Evolutionary conservation across 1,140 invertebrate genomes (phyloP), one percentile per base, ranked within the genome.

Genomic region (Phymorhynchus buccinoides): DNA sequence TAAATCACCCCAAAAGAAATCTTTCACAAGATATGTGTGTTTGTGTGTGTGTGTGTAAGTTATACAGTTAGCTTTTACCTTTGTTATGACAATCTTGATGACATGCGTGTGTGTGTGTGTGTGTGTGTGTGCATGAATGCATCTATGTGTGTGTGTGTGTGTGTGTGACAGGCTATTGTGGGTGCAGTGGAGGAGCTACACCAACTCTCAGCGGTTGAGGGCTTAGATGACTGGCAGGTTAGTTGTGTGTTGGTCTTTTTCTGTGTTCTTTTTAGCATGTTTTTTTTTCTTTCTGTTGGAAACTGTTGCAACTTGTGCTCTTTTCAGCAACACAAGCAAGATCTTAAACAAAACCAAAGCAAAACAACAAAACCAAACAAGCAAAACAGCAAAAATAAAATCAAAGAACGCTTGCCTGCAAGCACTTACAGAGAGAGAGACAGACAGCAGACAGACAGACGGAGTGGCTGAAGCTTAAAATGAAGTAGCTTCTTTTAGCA

Each of bases 131-230:
- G 56, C 22, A 22, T 22, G 14, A 22, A 4, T 12, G 56, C 56
- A 18, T 22, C 56, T 18, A 9, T 52, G 48, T 52, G 56, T 27
- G 22, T 62, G 22, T 62, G 56, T 62, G 56, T 62, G 56, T 62
- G 56, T 73, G 14, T 73, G 32, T 73, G 88, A 32, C 84, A 93
- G 92, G 89, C 89, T 30, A 87, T 93, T 35, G 83, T 90, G n/a
- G 88, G 84, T 88, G 92, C 93, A 16, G 41, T 93, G 41, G 89
- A 92, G 39, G 90, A 92, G 78, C 85, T 93, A n/a, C 86, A 90
- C 44, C 95, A 96, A 88, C 94, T 98, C 80, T 97, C 96, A 87
- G 96, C 96, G 27, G 94, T 97, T 37, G 95, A 95, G 89, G 94
- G 94, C 2, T 48, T 80, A n/a, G 39, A 39, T 18, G 71, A 86